These are phyloP conservation scores for Microctenopoma steveboyesi DNA, from an alignment of 2,797 vertebrate genomes.

Conservation along the genomic window DNA sequence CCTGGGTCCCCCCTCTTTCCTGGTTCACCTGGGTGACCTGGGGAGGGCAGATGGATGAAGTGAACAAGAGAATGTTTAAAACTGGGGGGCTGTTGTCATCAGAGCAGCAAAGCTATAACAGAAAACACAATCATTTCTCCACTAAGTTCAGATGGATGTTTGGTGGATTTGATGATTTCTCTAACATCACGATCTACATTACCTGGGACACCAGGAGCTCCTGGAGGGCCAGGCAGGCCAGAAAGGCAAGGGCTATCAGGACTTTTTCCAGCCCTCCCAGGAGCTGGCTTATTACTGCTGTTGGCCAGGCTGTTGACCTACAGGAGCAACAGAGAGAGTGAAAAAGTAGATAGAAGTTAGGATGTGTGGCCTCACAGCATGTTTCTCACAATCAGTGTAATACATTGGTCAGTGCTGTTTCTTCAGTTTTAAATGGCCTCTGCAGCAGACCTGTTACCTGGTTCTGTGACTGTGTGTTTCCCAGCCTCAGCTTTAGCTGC, in stretches of 20 bases:
- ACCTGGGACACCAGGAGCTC: slow-evolving; percentile 84
- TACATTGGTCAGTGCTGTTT: not conserved
- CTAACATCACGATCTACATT: slow-evolving; percentile 8
- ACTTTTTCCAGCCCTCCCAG: slow-evolving; percentile 71
- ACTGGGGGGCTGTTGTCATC: not conserved
- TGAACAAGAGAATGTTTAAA: not conserved
- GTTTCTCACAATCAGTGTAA: not conserved
- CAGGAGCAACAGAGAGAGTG: not conserved
- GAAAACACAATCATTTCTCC: not conserved
- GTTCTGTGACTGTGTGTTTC: slow-evolving; percentile 67
- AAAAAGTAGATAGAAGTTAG: not conserved
- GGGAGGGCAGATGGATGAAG: slow-evolving; percentile 12
- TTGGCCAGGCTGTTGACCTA: slow-evolving; percentile 78
- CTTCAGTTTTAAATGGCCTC: not conserved
- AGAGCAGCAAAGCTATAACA: not conserved
- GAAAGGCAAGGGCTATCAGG: slow-evolving; percentile 59
- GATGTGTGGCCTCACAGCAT: not conserved
- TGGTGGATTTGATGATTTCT: not conserved
- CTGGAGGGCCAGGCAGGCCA: slow-evolving; percentile 74
- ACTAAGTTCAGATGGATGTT: not conserved
- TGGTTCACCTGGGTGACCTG: slow-evolving; percentile 80
- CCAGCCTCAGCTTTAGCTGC: slow-evolving; percentile 81
- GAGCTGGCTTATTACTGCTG: slow-evolving; percentile 77
- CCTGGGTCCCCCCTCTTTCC: slow-evolving; percentile 79
- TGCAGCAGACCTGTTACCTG: slow-evolving; percentile 67